These are phyloP conservation scores for Nannoperca australis DNA, from an alignment of 2,797 vertebrate genomes.

Conservation along the genomic window DNA sequence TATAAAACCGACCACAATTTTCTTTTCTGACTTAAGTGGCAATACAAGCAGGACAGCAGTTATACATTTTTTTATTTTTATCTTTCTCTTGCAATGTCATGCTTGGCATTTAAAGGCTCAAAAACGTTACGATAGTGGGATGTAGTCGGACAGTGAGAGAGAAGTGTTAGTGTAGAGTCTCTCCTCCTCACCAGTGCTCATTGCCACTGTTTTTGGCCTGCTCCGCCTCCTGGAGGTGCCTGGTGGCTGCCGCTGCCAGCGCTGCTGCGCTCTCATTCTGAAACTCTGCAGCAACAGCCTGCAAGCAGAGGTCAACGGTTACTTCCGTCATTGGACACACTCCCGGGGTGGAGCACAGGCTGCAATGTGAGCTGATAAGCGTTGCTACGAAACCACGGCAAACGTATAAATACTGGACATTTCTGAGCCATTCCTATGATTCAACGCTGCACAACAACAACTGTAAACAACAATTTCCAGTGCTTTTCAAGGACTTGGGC, in stretches of 20 bases:
- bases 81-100: no score
- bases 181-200: slow-evolving; percentile 90
- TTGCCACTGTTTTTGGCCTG: slow-evolving; percentile 91
- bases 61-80: not conserved
- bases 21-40: not conserved
- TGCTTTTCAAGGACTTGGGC: not conserved
- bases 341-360: not conserved
- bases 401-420: not conserved
- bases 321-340: not conserved
- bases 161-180: not conserved
- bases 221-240: slow-evolving; percentile 96
- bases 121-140: not conserved
- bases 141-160: not conserved
- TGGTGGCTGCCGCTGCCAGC: slow-evolving; percentile 95
- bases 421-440: not conserved
- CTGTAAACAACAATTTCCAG: slow-evolving; percentile 11
- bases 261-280: slow-evolving; percentile 97
- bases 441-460: not conserved
- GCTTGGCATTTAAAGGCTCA: not conserved
- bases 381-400: not conserved
- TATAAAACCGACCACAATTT: not conserved
- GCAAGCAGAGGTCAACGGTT: slow-evolving; percentile 46
- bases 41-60: not conserved
- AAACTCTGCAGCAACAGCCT: slow-evolving; percentile 98
- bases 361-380: not conserved